Conservation (phyloP, 1,140 invertebrate genomes). For the Drosophila micromelanica region DNA sequence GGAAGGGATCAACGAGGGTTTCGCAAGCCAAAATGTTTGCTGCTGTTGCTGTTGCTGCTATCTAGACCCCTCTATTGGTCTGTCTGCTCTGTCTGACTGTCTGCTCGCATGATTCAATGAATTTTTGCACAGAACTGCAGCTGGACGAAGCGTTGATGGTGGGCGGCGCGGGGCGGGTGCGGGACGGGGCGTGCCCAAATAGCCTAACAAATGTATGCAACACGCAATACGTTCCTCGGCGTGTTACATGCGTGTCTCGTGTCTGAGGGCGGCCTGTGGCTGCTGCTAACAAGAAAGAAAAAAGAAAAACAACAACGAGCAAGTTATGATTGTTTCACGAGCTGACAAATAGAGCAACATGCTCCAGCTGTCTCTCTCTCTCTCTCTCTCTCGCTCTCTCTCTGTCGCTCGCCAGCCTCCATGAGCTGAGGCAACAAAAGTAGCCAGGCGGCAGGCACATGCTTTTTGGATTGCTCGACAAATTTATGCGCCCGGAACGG, state of each 20-base stretch:
- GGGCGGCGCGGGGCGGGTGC: neutral
- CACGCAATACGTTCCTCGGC: slow-evolving; percentile 59
- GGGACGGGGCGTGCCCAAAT: slow-evolving; percentile 51
- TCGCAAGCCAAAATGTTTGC: slow-evolving; percentile 64
- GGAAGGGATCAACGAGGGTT: neutral
- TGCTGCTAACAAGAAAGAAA: slow-evolving; percentile 40
- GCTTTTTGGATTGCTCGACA: slow-evolving; percentile 54
- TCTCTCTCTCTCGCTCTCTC: neutral
- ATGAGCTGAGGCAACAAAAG: slow-evolving; percentile 34
- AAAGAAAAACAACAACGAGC: slow-evolving; percentile 45
- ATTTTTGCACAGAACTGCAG: slow-evolving; percentile 67
- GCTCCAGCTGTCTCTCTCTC: slow-evolving; percentile 11
- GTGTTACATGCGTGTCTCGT: slow-evolving; percentile 59
- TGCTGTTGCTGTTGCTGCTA: slow-evolving; percentile 36
- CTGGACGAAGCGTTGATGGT: neutral
- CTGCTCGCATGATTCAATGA: slow-evolving; percentile 76
- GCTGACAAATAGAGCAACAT: slow-evolving; percentile 78
- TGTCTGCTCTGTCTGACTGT: slow-evolving; percentile 68
- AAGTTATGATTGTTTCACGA: slow-evolving; percentile 80
- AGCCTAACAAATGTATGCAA: slow-evolving; percentile 77
- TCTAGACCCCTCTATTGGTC: slow-evolving; percentile 32
- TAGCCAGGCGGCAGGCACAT: slow-evolving; percentile 44
- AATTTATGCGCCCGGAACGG: slow-evolving; percentile 48
- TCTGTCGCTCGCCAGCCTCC: neutral
- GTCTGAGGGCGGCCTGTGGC: slow-evolving; percentile 17